A percentile compares a stretch with the other conserved stretches of the same genome.
Evolutionary conservation across 2,113 vertebrate species (phyloP).

Genomic region (Perognathus longimembris): DNA sequence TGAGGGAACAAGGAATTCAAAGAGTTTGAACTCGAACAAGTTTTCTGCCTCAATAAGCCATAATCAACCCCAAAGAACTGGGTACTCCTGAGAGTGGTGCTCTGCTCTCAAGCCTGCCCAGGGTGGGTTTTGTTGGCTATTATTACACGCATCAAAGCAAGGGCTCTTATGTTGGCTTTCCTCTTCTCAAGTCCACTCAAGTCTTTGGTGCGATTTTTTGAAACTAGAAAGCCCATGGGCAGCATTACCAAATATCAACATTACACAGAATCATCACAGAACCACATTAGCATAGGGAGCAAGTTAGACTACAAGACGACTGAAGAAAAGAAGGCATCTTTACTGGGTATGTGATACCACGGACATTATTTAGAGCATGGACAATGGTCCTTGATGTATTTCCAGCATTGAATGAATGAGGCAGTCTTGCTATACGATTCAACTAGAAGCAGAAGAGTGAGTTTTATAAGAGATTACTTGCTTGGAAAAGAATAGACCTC

Average conservation of each 20-base stretch:
- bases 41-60: conserved; percentile 99
- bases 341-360: conserved; percentile 61
- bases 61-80: conserved; percentile 98
- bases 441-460: conserved; percentile 42
- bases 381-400: conserved; percentile 67
- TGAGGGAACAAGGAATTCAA: conserved; percentile 99
- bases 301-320: conserved; percentile 52
- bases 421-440: conserved; percentile 28
- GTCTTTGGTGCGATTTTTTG: conserved; percentile 82
- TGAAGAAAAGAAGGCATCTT: conserved; percentile 37
- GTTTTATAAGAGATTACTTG: conserved; percentile 57
- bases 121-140: conserved; percentile 95
- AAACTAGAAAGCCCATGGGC: conserved; percentile 78
- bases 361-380: conserved; percentile 54
- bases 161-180: conserved; percentile 87
- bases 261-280: conserved; percentile 54
- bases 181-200: conserved; percentile 86
- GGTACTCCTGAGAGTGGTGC: conserved; percentile 94
- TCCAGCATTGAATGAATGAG: conserved; percentile 46
- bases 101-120: conserved; percentile 96
- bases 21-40: conserved; percentile 98
- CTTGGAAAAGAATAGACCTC: conserved; percentile 40
- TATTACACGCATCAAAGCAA: conserved; percentile 92
- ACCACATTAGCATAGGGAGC: conserved; percentile 6
- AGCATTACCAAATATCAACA: conserved; percentile 82